Evolutionary conservation across 2,113 vertebrate species (phyloP).

Genomic region (Acanthisitta chloris): DNA sequence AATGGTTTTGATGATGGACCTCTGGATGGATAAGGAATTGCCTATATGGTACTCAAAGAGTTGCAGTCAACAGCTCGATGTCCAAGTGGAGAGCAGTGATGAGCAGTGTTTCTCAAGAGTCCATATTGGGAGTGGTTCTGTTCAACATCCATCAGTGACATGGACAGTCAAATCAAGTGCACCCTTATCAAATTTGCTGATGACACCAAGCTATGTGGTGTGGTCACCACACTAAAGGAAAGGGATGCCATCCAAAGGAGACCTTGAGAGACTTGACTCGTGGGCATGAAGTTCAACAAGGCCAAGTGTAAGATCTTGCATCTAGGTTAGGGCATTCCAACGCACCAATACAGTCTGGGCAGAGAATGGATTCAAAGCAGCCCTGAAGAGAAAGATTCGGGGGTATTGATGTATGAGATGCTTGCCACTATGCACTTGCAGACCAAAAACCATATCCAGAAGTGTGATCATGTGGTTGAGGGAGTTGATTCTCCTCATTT

Average conservation of each 20-base stretch:
- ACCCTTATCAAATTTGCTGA: neutral
- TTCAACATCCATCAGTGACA: neutral
- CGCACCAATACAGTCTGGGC: neutral
- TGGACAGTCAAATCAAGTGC: neutral
- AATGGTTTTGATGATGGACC: neutral
- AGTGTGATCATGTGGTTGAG: no score
- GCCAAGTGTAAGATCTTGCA: neutral
- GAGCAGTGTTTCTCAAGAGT: neutral
- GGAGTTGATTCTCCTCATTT: neutral
- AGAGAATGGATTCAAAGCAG: neutral
- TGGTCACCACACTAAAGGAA: neutral
- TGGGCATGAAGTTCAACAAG: neutral
- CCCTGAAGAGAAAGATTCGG: neutral
- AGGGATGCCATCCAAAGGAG: neutral
- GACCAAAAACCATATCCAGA: neutral
- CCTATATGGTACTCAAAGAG: no score
- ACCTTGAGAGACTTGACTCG: neutral
- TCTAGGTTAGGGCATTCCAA: neutral
- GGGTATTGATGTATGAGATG: neutral
- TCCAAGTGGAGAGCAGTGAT: no score
- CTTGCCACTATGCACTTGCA: neutral
- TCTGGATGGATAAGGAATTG: neutral
- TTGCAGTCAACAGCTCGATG: fast-evolving
- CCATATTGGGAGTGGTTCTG: neutral
- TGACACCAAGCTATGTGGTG: neutral